phyloP scores from a whole-genome alignment of 2,888 invertebrate species.

The Eulithis prunata region DNA sequence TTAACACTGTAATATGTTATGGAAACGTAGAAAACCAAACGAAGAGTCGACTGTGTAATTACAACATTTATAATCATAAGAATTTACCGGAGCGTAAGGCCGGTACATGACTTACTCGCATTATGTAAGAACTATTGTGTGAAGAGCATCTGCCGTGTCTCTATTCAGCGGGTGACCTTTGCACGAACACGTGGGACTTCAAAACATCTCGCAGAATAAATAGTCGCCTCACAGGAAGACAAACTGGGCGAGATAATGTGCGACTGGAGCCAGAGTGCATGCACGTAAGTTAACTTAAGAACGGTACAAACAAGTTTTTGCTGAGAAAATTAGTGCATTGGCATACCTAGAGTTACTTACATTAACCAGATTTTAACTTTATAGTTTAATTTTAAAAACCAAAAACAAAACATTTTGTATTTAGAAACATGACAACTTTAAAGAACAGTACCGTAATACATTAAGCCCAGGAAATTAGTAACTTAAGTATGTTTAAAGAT shows the following conservation, averaged over 20 bases:
- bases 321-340: constrained; percentile 4
- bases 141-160: constrained; percentile 68
- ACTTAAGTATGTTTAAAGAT: constrained; percentile 18
- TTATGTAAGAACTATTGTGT: constrained; percentile 61
- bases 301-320: background rate
- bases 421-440: constrained; percentile 5
- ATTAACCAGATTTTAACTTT: too few relatives aligned
- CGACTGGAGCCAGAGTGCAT: background rate
- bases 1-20: background rate
- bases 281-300: background rate
- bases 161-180: constrained; percentile 76
- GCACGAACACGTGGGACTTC: constrained; percentile 66
- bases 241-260: constrained; percentile 4
- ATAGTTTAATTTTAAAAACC: too few relatives aligned
- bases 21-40: background rate
- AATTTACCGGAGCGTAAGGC: constrained; percentile 38
- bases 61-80: constrained; percentile 24
- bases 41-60: constrained; percentile 8
- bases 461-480: constrained; percentile 14
- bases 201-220: constrained; percentile 46
- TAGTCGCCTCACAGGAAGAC: constrained; percentile 1
- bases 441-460: constrained; percentile 10
- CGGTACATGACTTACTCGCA: constrained; percentile 46
- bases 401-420: too few relatives aligned
- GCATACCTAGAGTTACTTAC: too few relatives aligned